These are phyloP conservation scores for Homarus gammarus DNA, from an alignment of 2,888 invertebrate genomes.

Conservation along the genomic window DNA sequence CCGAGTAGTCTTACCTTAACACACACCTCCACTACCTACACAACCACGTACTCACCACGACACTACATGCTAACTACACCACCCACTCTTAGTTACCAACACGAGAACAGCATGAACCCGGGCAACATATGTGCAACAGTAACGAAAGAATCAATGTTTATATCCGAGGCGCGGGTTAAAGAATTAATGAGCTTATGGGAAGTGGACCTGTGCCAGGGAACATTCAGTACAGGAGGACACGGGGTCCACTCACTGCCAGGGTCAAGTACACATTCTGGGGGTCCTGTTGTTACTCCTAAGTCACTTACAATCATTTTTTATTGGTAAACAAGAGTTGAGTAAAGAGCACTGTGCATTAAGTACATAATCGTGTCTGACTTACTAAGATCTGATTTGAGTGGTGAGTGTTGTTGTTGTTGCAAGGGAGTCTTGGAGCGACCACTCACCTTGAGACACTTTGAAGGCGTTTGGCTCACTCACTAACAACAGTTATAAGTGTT, in stretches of 20 bases:
- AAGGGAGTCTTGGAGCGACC: conserved; percentile 26
- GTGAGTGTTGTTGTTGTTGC: conserved; percentile 39
- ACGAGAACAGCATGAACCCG: background rate
- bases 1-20: background rate
- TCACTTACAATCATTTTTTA: conserved; percentile 25
- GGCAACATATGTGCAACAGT: background rate
- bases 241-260: background rate
- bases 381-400: conserved; percentile 55
- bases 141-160: background rate
- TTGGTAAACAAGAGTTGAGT: background rate
- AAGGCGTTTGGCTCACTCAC: conserved; percentile 44
- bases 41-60: background rate
- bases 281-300: background rate
- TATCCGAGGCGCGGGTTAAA: background rate
- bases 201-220: conserved; percentile 37
- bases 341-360: conserved; percentile 13
- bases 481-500: conserved; percentile 29
- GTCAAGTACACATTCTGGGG: conserved; percentile 23
- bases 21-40: background rate
- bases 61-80: background rate
- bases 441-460: conserved; percentile 47
- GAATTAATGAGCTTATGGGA: background rate
- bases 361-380: conserved; percentile 42
- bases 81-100: background rate
- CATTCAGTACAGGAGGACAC: background rate